These are phyloP conservation scores for Rhimphoctona megacephalus DNA, from an alignment of 2,888 invertebrate species.

Conservation along the genomic window DNA sequence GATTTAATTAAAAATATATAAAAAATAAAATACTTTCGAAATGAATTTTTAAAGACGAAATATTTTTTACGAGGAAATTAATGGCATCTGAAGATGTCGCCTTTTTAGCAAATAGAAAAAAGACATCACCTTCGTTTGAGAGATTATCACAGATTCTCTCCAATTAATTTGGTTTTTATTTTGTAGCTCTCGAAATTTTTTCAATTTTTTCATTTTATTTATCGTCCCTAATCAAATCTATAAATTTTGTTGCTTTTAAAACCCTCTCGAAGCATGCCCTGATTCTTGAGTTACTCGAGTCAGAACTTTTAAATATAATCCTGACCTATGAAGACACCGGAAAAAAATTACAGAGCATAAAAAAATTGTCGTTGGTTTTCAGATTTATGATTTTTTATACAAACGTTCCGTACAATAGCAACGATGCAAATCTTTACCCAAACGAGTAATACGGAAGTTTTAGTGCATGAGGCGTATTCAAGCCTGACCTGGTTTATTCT, in stretches of 20 bases:
- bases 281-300: background rate
- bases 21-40: background rate
- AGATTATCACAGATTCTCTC: background rate
- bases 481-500: conserved; percentile 1
- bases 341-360: background rate
- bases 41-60: background rate
- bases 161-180: background rate
- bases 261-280: background rate
- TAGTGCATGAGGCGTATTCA: background rate
- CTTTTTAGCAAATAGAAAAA: background rate
- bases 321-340: background rate
- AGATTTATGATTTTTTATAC: background rate
- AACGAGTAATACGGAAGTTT: background rate
- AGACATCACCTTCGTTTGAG: background rate
- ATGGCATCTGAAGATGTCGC: background rate
- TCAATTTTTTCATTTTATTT: background rate
- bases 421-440: background rate
- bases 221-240: background rate
- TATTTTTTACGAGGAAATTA: background rate
- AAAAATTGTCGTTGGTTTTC: background rate
- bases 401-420: background rate
- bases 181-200: background rate
- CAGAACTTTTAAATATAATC: background rate
- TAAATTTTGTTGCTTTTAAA: background rate
- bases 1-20: background rate